Base-by-base conservation (phyloP, 35 echinoderm and acorn worm genomes). In the Ptychodera flava region DNA sequence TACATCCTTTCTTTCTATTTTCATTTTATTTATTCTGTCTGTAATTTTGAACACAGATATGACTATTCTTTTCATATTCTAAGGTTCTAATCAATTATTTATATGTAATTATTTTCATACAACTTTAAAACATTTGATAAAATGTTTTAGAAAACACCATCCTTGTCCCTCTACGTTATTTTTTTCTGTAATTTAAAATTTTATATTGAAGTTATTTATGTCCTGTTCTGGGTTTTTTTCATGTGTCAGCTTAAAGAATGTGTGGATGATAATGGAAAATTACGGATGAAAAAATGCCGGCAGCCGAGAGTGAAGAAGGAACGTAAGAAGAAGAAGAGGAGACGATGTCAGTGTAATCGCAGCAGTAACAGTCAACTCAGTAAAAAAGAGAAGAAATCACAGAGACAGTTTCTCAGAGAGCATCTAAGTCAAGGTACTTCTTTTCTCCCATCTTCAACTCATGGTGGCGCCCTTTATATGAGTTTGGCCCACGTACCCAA, bases 301-400 rank as follows among this genome's bases (percentile, higher is more conserved):
- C 1, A 75, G 10, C 28, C 45, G 6, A 64, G 22, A 64, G 45
- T 64, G 6, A 64, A 22, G 22, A 64, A 64, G 22, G 45, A 64
- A 64, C 6, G 45, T 12, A 64, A 64, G 45, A 64, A 64, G 45
- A 64, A 64, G 45, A 64, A 64, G 45, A 64, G 22, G 22, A 64
- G 45, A 78, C 79, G 79, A 32, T 79, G 30, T 79, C 87, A 76
- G 37, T 82, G 80, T 34, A 27, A 81, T 33, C 27, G 78, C 31
- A 90, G 82, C 1, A 37, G 33, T 15, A 34, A 90, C 22, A 33
- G 84, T 45, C 77, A 36, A 83, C 34, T 91, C 36, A 90, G 80
- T n/a, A 80, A 82, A 83, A 32, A 87, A 35, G 93, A 94, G 82
- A 94, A 88, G 35, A 85, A 90, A 22, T 89, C 91, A 78, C 93